Evolutionary conservation across 2,888 invertebrate species (phyloP).

Genomic region (Phyllotreta striolata): DNA sequence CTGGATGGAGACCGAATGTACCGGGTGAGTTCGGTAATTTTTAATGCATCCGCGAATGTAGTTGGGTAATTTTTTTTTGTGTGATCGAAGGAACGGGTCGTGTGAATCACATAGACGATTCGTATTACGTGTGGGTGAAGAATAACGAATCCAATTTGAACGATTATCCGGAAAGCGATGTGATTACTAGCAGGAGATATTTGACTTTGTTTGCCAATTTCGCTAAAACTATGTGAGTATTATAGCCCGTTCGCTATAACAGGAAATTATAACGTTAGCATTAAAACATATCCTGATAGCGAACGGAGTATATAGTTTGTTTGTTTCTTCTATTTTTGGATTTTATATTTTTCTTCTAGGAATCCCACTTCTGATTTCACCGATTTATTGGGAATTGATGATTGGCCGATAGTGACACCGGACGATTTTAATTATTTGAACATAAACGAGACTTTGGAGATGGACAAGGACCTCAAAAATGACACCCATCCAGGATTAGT

Average conservation of each 20-base stretch:
- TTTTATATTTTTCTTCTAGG: constrained; percentile 28
- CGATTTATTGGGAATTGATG: constrained; percentile 37
- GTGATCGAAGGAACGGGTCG: constrained; percentile 40
- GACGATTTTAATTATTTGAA: constrained; percentile 36
- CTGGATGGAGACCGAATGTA: constrained; percentile 26
- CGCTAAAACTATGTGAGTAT: constrained; percentile 64
- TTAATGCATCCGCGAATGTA: neutral
- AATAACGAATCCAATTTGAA: constrained; percentile 40
- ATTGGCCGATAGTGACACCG: constrained; percentile 38
- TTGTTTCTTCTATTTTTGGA: neutral
- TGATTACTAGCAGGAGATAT: constrained; percentile 28
- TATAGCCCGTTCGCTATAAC: constrained; percentile 1
- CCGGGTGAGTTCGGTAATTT: constrained; percentile 14
- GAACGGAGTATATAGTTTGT: no score
- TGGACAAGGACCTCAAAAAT: constrained; percentile 34
- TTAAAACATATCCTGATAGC: no score
- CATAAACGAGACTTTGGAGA: constrained; percentile 37
- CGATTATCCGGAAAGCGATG: constrained; percentile 28
- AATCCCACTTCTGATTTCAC: constrained; percentile 35
- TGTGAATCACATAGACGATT: constrained; percentile 43
- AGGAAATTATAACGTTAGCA: no score
- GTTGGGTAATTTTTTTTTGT: neutral
- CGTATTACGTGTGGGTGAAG: constrained; percentile 41
- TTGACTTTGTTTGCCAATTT: constrained; percentile 65
- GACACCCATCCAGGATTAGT: constrained; percentile 34